Conservation (phyloP, 2,113 vertebrate species). For the Mus pahari region DNA sequence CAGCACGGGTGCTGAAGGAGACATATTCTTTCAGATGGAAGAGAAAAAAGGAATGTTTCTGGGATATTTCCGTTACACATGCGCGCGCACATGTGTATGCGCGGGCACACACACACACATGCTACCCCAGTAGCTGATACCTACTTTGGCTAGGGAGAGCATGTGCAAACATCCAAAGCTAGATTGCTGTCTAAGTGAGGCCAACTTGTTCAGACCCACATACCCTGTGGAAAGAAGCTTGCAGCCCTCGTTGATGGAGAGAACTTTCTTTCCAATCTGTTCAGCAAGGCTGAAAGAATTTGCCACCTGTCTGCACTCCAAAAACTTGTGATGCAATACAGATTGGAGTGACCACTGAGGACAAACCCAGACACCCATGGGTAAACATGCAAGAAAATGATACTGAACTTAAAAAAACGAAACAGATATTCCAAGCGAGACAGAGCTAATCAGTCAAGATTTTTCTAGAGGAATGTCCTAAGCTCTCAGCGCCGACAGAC, state of each 20-base stretch:
- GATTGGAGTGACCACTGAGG: neutral
- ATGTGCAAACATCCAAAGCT: constrained; percentile 6
- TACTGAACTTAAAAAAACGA: constrained; percentile 5
- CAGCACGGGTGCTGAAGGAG: neutral
- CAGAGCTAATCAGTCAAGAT: neutral
- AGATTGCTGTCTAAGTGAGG: constrained; percentile 39
- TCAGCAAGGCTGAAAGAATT: neutral
- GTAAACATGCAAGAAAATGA: neutral
- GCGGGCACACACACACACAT: neutral
- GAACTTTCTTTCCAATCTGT: neutral
- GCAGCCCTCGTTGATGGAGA: neutral
- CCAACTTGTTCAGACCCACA: constrained; percentile 29
- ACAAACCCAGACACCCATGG: constrained; percentile 14
- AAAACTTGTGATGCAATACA: neutral
- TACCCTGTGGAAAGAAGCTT: constrained; percentile 4
- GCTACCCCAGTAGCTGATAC: neutral
- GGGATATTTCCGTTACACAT: too few species aligned
- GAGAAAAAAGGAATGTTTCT: constrained; percentile 27
- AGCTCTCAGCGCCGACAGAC: neutral
- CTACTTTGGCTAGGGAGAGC: constrained; percentile 28
- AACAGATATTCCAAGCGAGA: neutral
- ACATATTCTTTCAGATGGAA: constrained; percentile 25
- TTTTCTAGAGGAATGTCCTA: neutral
- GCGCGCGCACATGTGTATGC: neutral
- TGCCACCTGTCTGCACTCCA: neutral